Conservation (phyloP, 2,797 vertebrate genomes). For the Helicolenus hilgendorfi region DNA sequence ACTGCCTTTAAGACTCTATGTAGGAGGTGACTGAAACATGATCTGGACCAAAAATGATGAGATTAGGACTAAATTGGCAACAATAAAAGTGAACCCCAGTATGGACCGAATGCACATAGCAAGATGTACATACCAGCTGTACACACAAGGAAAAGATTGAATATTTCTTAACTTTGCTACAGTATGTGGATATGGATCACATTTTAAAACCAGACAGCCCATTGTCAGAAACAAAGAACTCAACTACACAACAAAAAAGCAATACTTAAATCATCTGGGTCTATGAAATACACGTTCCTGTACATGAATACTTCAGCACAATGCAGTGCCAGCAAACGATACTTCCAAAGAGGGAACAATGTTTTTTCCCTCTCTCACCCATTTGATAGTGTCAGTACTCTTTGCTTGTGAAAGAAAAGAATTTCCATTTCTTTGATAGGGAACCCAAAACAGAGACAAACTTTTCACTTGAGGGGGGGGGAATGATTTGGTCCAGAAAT, state of each 20-base stretch:
- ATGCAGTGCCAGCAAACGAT: neutral
- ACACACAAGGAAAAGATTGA: neutral
- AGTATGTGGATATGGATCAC: neutral
- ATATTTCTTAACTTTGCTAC: neutral
- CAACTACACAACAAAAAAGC: neutral
- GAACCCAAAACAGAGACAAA: slow-evolving; percentile 20
- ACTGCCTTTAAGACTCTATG: neutral
- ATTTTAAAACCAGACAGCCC: neutral
- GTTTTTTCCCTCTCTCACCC: neutral
- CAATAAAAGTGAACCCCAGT: neutral
- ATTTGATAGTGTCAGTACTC: neutral
- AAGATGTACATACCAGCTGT: neutral
- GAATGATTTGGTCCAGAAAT: slow-evolving; percentile 28
- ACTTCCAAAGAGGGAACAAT: neutral
- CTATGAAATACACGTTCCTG: neutral
- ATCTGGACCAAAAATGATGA: neutral
- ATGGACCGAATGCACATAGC: neutral
- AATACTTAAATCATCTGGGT: neutral
- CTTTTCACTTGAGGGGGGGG: slow-evolving; percentile 5
- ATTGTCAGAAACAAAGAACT: neutral
- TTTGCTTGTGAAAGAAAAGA: slow-evolving; percentile 8
- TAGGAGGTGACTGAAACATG: neutral
- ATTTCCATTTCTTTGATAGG: slow-evolving; percentile 3
- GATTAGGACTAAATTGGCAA: neutral
- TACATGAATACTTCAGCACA: neutral